phyloP scores from a whole-genome alignment of 2,113 vertebrate genomes.

The Corapipo altera region DNA sequence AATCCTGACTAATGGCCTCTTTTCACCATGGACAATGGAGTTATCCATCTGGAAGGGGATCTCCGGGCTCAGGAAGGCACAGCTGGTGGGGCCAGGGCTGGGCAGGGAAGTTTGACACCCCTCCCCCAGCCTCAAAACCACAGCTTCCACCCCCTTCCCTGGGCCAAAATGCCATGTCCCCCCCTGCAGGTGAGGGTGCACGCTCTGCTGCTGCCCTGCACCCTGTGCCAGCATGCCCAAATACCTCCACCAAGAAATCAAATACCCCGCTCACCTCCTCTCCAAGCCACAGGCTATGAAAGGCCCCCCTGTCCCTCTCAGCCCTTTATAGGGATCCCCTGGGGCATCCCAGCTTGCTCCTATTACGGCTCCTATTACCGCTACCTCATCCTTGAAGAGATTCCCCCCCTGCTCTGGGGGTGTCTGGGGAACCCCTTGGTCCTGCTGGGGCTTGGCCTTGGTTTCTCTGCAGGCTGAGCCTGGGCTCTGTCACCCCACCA shows the following conservation, averaged over 20 bases:
- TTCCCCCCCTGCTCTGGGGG: rapidly evolving
- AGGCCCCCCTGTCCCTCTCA: not conserved
- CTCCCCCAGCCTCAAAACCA: not conserved
- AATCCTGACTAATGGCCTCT: conserved; percentile 56
- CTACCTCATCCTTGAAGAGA: not conserved
- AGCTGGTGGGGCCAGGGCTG: not conserved
- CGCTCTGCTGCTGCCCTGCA: not conserved
- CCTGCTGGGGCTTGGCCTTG: rapidly evolving
- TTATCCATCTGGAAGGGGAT: conserved; percentile 51
- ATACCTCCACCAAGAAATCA: rapidly evolving
- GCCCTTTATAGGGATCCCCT: not conserved
- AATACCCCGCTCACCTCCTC: rapidly evolving
- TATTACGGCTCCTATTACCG: not conserved
- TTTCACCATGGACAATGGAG: conserved; percentile 29
- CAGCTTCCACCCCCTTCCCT: not conserved
- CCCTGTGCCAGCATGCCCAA: too few species aligned
- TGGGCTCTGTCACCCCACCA: not conserved
- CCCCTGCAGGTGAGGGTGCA: too few species aligned
- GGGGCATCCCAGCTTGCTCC: not conserved
- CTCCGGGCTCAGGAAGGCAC: conserved; percentile 5
- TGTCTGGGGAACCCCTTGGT: not conserved
- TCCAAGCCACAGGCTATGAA: not conserved
- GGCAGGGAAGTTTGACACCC: not conserved
- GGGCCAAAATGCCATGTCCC: not conserved
- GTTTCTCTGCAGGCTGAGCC: not conserved